Percentiles rank a stretch among this genome's conserved stretches.
phyloP scores from a whole-genome alignment of 2,113 vertebrate genomes.

The Notarius quadriscutis region DNA sequence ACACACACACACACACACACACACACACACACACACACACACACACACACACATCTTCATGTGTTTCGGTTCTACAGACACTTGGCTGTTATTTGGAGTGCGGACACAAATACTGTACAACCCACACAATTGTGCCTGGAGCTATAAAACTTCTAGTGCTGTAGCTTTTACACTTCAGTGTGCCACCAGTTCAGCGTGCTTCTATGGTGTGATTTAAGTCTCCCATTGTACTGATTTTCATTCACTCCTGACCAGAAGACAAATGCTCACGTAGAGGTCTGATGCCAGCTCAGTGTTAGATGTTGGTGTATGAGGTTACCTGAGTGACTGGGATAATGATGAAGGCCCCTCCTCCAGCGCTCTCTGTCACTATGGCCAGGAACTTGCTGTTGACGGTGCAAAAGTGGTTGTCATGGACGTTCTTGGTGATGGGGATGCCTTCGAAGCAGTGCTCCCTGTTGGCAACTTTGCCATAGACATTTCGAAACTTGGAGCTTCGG shows the following conservation, averaged over 20 bases:
- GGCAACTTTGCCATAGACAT: constrained; percentile 93
- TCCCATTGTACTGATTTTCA: constrained; percentile 30
- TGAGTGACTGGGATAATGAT: constrained; percentile 90
- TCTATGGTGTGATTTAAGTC: constrained; percentile 18
- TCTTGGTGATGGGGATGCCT: constrained; percentile 95
- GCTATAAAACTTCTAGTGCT: constrained; percentile 13
- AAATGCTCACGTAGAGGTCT: constrained; percentile 4
- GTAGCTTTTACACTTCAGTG: constrained; percentile 20
- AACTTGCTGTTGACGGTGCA: constrained; percentile 92
- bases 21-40: constrained; percentile 13
- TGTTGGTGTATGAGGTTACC: constrained; percentile 68
- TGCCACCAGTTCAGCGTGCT: background rate
- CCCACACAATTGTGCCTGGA: background rate
- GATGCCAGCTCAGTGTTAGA: background rate
- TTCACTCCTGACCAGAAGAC: constrained; percentile 1
- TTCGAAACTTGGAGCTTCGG: constrained; percentile 99
- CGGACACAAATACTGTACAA: background rate
- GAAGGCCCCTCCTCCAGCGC: constrained; percentile 89
- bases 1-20: constrained; percentile 9
- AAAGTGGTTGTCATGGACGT: constrained; percentile 98
- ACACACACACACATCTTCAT: background rate
- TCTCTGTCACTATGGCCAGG: constrained; percentile 93
- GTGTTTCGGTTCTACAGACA: background rate
- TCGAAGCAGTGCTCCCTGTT: constrained; percentile 96
- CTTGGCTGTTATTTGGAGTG: constrained; percentile 28